These are phyloP conservation scores for Nettapus auritus DNA, from an alignment of 2,113 vertebrate species.

Conservation along the genomic window DNA sequence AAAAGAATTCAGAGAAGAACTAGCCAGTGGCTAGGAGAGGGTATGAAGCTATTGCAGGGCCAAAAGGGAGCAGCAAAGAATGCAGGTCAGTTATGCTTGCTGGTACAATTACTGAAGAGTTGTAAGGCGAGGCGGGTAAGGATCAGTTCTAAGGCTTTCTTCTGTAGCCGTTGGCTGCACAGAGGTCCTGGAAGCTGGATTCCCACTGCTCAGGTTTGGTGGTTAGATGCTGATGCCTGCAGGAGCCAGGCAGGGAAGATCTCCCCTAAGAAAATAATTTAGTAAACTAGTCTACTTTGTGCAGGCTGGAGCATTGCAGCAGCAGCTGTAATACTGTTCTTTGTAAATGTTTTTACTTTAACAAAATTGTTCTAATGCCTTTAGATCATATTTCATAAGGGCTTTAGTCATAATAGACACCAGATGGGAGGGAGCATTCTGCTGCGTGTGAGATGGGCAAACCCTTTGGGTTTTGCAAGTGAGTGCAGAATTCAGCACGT, in stretches of 20 bases:
- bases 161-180: not conserved
- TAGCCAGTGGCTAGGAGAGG: not conserved
- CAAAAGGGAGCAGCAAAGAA: not conserved
- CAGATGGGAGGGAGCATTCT: not conserved
- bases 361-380: not conserved
- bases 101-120: not conserved
- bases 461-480: not conserved
- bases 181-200: not conserved
- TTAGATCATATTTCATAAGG: not conserved
- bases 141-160: not conserved
- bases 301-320: not conserved
- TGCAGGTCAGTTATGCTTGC: not conserved
- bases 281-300: not conserved
- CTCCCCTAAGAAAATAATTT: not conserved
- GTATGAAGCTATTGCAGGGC: not conserved
- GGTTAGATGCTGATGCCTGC: not conserved
- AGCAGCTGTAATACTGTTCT: not conserved
- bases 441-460: not conserved
- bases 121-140: not conserved
- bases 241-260: not conserved
- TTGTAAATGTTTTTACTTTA: not conserved
- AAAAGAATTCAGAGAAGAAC: conserved; percentile 1
- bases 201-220: not conserved
- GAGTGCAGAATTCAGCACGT: not conserved
- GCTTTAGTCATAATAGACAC: not conserved